Percentiles rank a stretch among this genome's conserved stretches.
Evolutionary conservation across 2,797 vertebrate species (phyloP).

Genomic region (Gymnopithys bicolor): DNA sequence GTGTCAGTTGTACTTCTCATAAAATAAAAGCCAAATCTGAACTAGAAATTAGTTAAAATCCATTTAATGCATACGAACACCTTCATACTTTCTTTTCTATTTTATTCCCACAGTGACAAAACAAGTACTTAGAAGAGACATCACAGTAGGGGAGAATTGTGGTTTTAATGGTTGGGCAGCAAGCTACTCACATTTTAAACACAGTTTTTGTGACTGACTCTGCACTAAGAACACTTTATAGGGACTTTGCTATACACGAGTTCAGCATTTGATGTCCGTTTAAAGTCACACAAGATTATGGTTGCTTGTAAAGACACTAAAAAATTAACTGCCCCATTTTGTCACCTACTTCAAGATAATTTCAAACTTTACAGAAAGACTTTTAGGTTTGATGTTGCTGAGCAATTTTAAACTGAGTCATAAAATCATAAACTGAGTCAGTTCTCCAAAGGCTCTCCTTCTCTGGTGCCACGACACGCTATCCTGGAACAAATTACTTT

Average conservation of each 20-base stretch:
- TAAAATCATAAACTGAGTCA: background rate
- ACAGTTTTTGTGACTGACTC: background rate
- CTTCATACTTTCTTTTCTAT: background rate
- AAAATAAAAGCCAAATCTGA: background rate
- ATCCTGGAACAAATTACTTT: background rate
- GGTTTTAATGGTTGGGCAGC: background rate
- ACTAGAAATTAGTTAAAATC: background rate
- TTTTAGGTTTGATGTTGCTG: background rate
- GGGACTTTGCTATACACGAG: background rate
- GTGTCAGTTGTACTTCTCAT: background rate
- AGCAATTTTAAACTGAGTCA: background rate
- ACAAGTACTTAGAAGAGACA: background rate
- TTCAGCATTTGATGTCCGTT: background rate
- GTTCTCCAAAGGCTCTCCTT: background rate
- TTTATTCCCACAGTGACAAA: background rate
- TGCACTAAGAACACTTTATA: background rate
- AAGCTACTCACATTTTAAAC: background rate
- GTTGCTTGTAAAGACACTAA: background rate
- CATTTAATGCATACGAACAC: background rate
- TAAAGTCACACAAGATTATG: background rate
- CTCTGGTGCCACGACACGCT: background rate
- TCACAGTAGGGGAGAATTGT: background rate
- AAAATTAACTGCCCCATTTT: background rate
- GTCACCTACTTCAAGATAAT: background rate
- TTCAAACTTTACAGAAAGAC: background rate